Evolutionary conservation across 2,797 vertebrate genomes (phyloP), one percentile per base, ranked within the genome.

Genomic region (Naso thynnoides): DNA sequence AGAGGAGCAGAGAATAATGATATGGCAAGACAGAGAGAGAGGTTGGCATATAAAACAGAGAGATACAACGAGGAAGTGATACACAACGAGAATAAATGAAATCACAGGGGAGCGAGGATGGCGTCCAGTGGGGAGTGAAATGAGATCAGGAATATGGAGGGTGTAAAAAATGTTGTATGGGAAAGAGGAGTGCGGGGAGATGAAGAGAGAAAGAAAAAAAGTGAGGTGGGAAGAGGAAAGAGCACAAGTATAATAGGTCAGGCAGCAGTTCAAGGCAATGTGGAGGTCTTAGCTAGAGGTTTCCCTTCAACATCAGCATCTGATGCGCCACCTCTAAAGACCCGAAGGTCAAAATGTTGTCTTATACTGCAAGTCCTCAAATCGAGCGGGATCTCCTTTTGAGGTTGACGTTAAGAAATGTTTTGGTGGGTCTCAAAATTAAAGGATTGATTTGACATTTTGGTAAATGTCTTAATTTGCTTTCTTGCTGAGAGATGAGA

Each of bases 171-270:
- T 61, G 67, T 57, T 58, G 49, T 69, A 79, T 70, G 75, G 71
- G 75, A 81, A 82, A 81, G 61, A 78, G 56, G 58, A 69, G 69
- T 62, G 54, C n/a, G 62, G 60, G 66, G 36, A 39, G 67, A 75
- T 83, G 76, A 70, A 71, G 77, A 82, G 77, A 81, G 60, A 81
- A 81, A 78, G 55, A 75, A 75, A 79, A 86, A 81, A 73, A 82
- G 76, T 77, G 85, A 86, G 82, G 81, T 86, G 85, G 86, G 84
- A 87, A 79, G 86, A 89, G 90, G 91, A 91, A 88, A 94, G 90
- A 94, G 90, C 93, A 94, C 92, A 93, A 91, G 90, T 92, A 92
- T 78, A 88, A 91, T 84, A 91, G 85, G 89, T 94, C 91, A 92
- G 92, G 90, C 88, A 94, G 87, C 76, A 86, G 88, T 92, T 92